These are phyloP conservation scores for Trichopria drosophilae DNA, from an alignment of 2,888 invertebrate genomes.

Conservation along the genomic window DNA sequence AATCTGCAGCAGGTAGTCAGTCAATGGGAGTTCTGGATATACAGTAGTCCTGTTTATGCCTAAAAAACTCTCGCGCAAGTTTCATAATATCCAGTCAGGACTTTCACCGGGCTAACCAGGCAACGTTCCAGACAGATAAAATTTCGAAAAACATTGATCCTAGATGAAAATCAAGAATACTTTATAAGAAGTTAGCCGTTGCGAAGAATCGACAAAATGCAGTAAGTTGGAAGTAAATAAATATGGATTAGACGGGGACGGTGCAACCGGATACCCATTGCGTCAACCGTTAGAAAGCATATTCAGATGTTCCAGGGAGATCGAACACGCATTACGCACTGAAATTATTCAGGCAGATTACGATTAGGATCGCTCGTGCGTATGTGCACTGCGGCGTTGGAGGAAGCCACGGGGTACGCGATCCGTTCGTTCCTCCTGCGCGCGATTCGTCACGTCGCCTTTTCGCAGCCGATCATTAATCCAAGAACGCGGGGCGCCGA, in stretches of 20 bases:
- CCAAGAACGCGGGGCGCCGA: no score
- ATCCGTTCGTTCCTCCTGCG: slow-evolving; percentile 32
- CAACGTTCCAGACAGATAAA: no score
- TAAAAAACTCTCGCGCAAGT: no score
- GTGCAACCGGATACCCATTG: slow-evolving; percentile 14
- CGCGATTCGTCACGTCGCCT: no score
- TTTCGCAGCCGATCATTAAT: no score
- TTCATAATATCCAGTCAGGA: no score
- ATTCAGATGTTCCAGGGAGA: slow-evolving; percentile 22
- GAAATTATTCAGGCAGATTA: slow-evolving; percentile 30
- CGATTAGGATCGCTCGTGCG: slow-evolving; percentile 32
- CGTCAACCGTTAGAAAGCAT: slow-evolving; percentile 32
- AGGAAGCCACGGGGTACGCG: slow-evolving; percentile 31
- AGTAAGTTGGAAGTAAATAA: background rate
- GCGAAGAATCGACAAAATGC: background rate
- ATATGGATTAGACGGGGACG: background rate
- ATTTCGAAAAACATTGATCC: slow-evolving; percentile 21
- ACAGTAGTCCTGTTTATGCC: no score
- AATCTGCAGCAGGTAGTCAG: no score
- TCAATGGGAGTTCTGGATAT: no score
- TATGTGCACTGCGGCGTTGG: slow-evolving; percentile 24
- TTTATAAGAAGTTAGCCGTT: background rate
- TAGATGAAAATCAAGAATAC: slow-evolving; percentile 22
- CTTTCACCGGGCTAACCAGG: no score
- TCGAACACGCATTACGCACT: slow-evolving; percentile 26